These are phyloP conservation scores for Staurois parvus DNA, from an alignment of 2,797 vertebrate genomes.

Conservation along the genomic window DNA sequence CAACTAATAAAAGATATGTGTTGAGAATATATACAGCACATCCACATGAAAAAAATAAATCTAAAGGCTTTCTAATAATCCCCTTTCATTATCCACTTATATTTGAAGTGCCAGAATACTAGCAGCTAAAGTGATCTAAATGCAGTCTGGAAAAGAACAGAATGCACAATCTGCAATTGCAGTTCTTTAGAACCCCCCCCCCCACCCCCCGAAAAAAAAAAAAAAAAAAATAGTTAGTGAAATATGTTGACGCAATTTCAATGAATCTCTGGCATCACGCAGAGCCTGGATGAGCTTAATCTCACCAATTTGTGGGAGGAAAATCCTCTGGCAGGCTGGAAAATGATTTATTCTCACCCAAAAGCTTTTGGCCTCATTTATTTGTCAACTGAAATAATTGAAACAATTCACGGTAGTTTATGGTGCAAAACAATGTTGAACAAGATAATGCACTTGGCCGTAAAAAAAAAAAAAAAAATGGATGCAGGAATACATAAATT, in stretches of 20 bases:
- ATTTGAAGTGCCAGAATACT: background rate
- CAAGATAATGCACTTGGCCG: background rate
- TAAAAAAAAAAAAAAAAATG: background rate
- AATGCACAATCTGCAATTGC: background rate
- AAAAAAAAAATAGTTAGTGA: background rate
- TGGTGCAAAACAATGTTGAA: background rate
- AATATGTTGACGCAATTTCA: background rate
- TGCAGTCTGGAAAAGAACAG: background rate
- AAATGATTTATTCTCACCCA: conserved; percentile 6
- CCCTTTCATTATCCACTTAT: conserved; percentile 2
- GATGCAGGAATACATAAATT: no score
- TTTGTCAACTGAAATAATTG: conserved; percentile 23
- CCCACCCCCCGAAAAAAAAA: background rate
- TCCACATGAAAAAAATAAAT: background rate
- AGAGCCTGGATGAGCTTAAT: conserved; percentile 4
- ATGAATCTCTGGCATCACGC: conserved; percentile 5
- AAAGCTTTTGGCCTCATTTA: conserved; percentile 18
- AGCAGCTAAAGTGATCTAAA: background rate
- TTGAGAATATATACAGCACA: background rate
- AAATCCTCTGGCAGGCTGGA: conserved; percentile 22
- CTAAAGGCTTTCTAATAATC: background rate
- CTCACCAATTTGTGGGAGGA: conserved; percentile 25
- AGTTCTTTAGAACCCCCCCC: conserved; percentile 9
- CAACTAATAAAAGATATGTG: no score
- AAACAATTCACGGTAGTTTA: conserved; percentile 6